Evolutionary conservation across 2,113 vertebrate genomes (phyloP).

Genomic region (Brachypodius melanocephalos): DNA sequence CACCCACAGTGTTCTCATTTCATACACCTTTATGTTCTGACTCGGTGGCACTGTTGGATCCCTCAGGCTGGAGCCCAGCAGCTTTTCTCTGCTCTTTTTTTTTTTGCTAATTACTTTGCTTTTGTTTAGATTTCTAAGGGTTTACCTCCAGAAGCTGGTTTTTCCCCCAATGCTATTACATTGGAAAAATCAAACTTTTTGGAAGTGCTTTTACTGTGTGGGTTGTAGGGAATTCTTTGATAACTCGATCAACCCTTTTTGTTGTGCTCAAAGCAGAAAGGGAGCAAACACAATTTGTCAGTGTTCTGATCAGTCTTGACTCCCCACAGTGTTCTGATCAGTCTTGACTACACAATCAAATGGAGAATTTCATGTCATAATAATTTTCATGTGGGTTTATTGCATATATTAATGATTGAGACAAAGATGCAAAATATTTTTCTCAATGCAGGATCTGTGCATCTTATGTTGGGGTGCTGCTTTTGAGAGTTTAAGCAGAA

Average conservation of each 20-base stretch:
- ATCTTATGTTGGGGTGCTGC: not conserved
- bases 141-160: not conserved
- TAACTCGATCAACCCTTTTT: not conserved
- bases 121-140: not conserved
- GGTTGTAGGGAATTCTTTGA: not conserved
- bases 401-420: not conserved
- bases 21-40: not conserved
- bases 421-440: not conserved
- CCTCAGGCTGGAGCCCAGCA: not conserved
- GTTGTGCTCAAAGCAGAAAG: not conserved
- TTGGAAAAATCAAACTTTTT: not conserved
- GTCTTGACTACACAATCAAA: not conserved
- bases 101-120: not conserved
- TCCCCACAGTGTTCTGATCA: not conserved
- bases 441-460: not conserved
- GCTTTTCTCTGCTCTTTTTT: not conserved
- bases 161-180: not conserved
- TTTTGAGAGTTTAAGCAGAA: not conserved
- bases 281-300: not conserved
- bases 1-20: not conserved
- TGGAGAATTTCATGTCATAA: not conserved
- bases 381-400: not conserved
- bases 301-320: not conserved
- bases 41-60: fast-evolving
- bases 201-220: not conserved